A percentile compares a stretch with the other conserved stretches of the same genome.
Conservation (phyloP, 2,888 invertebrate genomes). For the Odontothrips loti region DNA sequence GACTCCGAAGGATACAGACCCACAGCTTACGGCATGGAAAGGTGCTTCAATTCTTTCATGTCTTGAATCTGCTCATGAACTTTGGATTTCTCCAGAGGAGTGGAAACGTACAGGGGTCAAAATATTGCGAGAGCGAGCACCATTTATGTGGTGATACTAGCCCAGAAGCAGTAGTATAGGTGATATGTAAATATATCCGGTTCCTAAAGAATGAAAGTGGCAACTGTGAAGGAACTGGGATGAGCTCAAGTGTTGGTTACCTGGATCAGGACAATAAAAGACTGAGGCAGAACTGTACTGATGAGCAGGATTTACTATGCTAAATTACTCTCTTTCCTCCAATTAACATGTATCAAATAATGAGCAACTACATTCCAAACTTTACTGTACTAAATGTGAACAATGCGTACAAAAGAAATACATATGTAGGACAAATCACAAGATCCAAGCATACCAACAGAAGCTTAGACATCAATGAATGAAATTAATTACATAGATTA, state of each 20-base stretch:
- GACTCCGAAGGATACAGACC: slow-evolving; percentile 87
- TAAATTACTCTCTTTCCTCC: not conserved
- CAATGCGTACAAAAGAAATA: not conserved
- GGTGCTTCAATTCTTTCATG: slow-evolving; percentile 92
- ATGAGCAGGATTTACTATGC: not conserved
- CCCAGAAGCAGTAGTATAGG: no score
- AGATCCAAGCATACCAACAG: not conserved
- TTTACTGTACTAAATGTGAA: not conserved
- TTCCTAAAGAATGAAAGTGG: no score
- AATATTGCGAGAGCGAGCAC: slow-evolving; percentile 82
- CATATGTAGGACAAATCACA: not conserved
- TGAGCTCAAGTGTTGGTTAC: not conserved
- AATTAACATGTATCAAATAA: not conserved
- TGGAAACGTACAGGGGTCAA: slow-evolving; percentile 83
- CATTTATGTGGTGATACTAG: slow-evolving; percentile 74
- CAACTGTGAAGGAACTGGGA: not conserved
- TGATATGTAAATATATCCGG: no score
- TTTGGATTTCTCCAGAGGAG: slow-evolving; percentile 83
- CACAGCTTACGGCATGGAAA: slow-evolving; percentile 87
- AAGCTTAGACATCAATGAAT: not conserved
- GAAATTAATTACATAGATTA: not conserved
- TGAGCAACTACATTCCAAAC: not conserved
- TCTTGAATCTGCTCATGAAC: slow-evolving; percentile 84
- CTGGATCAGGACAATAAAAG: not conserved
- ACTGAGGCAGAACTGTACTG: not conserved